These are phyloP conservation scores for Clarias platycephalus DNA, from an alignment of 2,797 vertebrate genomes.

Conservation along the genomic window DNA sequence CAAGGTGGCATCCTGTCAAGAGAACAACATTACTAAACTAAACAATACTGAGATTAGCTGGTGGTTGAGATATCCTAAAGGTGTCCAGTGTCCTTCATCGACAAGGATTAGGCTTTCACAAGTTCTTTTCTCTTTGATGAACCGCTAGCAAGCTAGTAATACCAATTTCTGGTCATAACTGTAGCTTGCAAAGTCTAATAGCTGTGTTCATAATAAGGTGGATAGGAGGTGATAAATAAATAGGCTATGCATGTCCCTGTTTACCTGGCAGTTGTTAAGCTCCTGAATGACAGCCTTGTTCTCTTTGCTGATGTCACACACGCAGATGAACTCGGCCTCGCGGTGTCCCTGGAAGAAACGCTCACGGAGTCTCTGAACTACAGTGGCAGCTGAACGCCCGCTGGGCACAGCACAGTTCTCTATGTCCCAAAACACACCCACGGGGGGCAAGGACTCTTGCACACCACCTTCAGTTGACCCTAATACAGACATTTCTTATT, in stretches of 20 bases:
- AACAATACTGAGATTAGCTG: background rate
- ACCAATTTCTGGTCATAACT: background rate
- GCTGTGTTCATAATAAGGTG: background rate
- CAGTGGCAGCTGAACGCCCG: slow-evolving; percentile 88
- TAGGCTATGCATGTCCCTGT: background rate
- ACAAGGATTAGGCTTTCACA: too few species aligned
- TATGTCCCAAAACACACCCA: slow-evolving; percentile 99
- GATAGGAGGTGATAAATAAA: background rate
- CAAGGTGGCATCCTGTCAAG: background rate
- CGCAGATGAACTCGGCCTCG: slow-evolving; percentile 98
- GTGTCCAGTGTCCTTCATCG: too few species aligned
- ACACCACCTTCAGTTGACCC: slow-evolving; percentile 81
- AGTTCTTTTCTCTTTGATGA: too few species aligned
- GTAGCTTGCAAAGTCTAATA: background rate
- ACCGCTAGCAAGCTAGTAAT: background rate
- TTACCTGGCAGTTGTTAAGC: slow-evolving; percentile 98
- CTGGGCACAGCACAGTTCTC: slow-evolving; percentile 96
- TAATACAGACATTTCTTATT: slow-evolving; percentile 56
- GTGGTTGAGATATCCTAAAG: too few species aligned
- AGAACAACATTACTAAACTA: background rate
- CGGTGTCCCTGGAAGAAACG: slow-evolving; percentile 94
- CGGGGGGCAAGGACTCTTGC: slow-evolving; percentile 90
- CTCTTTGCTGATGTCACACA: slow-evolving; percentile 98
- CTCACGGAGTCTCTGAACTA: slow-evolving; percentile 91
- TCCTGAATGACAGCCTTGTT: slow-evolving; percentile 98